These are phyloP conservation scores for Ptyas mucosa DNA, from an alignment of 2,113 vertebrate genomes.

Conservation along the genomic window DNA sequence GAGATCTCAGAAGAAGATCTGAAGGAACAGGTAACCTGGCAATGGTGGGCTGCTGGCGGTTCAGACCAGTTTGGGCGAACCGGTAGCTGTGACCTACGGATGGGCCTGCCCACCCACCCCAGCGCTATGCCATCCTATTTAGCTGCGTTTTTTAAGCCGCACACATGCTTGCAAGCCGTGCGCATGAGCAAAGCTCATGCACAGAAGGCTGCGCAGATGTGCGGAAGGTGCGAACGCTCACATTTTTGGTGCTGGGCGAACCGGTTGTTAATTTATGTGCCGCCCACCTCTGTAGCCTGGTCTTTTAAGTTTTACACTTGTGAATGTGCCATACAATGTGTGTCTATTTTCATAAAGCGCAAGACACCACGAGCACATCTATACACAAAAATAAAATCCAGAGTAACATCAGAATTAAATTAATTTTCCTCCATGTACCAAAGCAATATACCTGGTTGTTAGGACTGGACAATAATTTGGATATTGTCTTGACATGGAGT, in stretches of 20 bases:
- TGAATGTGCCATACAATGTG: not conserved
- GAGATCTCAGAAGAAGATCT: not conserved
- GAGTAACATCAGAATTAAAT: not conserved
- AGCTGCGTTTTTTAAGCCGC: too few relatives aligned
- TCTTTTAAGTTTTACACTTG: not conserved
- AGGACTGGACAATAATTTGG: not conserved
- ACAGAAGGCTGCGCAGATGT: too few relatives aligned
- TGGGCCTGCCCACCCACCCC: too few relatives aligned
- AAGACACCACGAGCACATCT: not conserved
- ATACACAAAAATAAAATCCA: not conserved
- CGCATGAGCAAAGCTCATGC: too few relatives aligned
- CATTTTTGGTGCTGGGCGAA: too few relatives aligned
- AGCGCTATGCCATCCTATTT: too few relatives aligned
- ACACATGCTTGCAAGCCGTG: too few relatives aligned
- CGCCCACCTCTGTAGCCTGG: not conserved
- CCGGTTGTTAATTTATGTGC: too few relatives aligned
- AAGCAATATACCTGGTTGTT: not conserved
- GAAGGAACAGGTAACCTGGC: not conserved
- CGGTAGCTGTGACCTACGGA: too few relatives aligned
- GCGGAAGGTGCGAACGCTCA: too few relatives aligned
- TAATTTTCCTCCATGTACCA: not conserved
- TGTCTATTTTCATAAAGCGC: not conserved
- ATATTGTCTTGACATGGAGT: not conserved
- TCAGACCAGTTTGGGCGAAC: too few relatives aligned
- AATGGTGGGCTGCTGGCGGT: too few relatives aligned